Evolutionary conservation across 2,797 vertebrate species (phyloP).

Genomic region (Darevskia nairensis): DNA sequence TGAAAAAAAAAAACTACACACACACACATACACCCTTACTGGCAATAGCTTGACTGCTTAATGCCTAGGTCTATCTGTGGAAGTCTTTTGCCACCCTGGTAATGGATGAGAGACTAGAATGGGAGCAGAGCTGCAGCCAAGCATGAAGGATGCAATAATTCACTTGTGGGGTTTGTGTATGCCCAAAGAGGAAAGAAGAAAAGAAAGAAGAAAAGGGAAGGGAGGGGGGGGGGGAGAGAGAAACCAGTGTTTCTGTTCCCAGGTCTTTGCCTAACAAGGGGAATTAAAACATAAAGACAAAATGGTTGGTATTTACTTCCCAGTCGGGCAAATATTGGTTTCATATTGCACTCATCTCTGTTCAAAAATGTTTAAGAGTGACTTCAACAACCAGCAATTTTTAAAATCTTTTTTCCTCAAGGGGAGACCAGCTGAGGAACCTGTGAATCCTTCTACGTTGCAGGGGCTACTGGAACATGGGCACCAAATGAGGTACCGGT

Average conservation of each 20-base stretch:
- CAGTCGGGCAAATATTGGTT: neutral
- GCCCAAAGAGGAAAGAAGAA: conserved; percentile 15
- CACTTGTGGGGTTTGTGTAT: conserved; percentile 26
- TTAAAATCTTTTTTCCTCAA: neutral
- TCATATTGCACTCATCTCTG: neutral
- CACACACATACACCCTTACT: neutral
- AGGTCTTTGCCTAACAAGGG: neutral
- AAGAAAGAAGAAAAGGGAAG: neutral
- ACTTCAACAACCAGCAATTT: neutral
- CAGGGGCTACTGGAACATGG: neutral
- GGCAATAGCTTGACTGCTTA: neutral
- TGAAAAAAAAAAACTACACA: neutral
- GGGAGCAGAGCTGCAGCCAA: conserved; percentile 23
- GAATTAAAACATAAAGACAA: neutral
- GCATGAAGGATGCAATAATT: conserved; percentile 43
- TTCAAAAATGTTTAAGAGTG: too few species aligned
- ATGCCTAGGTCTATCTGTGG: neutral
- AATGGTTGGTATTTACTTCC: neutral
- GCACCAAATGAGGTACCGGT: neutral
- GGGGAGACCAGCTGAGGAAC: too few species aligned
- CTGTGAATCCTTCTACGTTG: neutral
- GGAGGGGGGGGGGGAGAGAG: too few species aligned
- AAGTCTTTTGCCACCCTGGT: conserved; percentile 9
- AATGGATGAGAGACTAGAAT: conserved; percentile 33
- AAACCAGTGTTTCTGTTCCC: conserved; percentile 15